Conservation (phyloP, 2,113 vertebrate species). For the Octodon degus region DNA sequence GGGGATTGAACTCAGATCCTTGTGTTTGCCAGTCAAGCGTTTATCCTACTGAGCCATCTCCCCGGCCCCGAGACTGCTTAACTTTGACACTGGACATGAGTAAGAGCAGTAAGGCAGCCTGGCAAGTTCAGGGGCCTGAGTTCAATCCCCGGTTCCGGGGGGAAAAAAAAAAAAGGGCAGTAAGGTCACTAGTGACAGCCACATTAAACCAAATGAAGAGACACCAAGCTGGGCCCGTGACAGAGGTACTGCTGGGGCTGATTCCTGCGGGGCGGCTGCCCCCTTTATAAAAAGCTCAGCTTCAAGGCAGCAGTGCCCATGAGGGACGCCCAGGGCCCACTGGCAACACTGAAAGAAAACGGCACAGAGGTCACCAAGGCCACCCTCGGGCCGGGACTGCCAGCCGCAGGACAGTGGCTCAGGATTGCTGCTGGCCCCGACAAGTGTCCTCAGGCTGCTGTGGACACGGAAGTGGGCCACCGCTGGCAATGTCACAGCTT, state of each 20-base stretch:
- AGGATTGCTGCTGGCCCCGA: too few species aligned
- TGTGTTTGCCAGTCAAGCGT: too few species aligned
- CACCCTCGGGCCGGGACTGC: background rate
- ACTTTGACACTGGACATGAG: background rate
- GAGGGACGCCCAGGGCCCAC: background rate
- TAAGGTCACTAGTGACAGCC: background rate
- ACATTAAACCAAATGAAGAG: background rate
- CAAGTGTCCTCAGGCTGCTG: background rate
- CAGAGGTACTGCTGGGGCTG: background rate
- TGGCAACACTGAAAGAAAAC: background rate
- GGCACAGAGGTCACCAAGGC: background rate
- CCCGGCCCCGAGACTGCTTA: background rate
- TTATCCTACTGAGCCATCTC: too few species aligned
- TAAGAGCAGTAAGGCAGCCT: too few species aligned
- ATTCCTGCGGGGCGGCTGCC: too few species aligned
- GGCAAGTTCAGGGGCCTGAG: too few species aligned
- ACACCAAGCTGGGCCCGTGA: accelerated
- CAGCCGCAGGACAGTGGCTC: background rate
- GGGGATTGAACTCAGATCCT: too few species aligned
- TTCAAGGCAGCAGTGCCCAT: background rate
- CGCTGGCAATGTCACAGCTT: background rate
- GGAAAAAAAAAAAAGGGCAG: too few species aligned
- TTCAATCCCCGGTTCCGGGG: too few species aligned
- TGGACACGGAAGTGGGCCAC: background rate
- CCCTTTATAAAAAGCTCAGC: background rate